Percentiles rank a stretch among this genome's conserved stretches.
These are phyloP conservation scores for Champsocephalus esox DNA, from an alignment of 2,797 vertebrate species.

Conservation along the genomic window DNA sequence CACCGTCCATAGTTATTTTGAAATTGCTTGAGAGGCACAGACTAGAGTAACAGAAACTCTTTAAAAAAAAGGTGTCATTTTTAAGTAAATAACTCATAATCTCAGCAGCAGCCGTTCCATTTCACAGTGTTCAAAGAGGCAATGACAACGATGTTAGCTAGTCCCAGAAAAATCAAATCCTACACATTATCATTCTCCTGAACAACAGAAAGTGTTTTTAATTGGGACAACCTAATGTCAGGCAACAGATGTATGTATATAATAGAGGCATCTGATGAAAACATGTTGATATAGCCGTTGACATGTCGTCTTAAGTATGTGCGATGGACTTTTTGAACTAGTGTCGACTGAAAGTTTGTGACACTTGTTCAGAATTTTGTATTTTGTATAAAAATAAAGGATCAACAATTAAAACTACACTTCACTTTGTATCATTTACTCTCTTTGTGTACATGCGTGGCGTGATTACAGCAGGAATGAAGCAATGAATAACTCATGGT, in stretches of 20 bases:
- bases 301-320: constrained; percentile 63
- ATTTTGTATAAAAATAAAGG: constrained; percentile 87
- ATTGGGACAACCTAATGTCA: constrained; percentile 10
- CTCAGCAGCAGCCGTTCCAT: constrained; percentile 1
- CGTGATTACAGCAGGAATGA: constrained; percentile 1
- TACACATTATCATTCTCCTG: constrained; percentile 1
- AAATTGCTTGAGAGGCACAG: neutral
- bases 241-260: constrained; percentile 51
- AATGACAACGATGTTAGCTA: neutral
- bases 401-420: constrained; percentile 51
- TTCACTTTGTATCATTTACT: neutral
- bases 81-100: neutral
- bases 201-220: constrained; percentile 35
- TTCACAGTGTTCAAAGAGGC: constrained; percentile 4
- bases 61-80: neutral
- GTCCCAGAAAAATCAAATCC: constrained; percentile 6
- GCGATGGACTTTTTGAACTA: constrained; percentile 59
- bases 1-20: neutral
- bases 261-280: constrained; percentile 36
- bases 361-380: constrained; percentile 80
- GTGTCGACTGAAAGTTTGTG: constrained; percentile 59
- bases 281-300: constrained; percentile 40
- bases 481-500: constrained; percentile 1
- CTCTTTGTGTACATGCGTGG: neutral
- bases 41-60: neutral